phyloP scores from a whole-genome alignment of 1,140 invertebrate species.

The Drosophila ercepeae region DNA sequence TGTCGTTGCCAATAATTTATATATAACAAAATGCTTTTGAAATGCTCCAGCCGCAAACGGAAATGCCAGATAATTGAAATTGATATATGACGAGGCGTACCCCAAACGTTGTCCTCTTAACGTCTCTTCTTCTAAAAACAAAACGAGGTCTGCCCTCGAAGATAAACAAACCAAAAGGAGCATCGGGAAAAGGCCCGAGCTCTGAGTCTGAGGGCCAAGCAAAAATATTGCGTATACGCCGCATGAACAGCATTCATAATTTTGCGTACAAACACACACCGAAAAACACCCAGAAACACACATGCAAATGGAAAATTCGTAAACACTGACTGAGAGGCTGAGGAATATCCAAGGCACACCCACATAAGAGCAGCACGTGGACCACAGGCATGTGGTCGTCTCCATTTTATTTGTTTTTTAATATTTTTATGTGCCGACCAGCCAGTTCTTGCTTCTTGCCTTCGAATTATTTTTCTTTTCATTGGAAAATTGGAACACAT shows the following conservation, averaged over 20 bases:
- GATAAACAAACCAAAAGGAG: constrained; percentile 56
- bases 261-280: constrained; percentile 46
- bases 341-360: constrained; percentile 33
- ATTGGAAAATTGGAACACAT: constrained; percentile 60
- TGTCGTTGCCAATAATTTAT: constrained; percentile 73
- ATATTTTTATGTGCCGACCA: constrained; percentile 64
- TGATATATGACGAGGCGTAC: constrained; percentile 67
- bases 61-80: constrained; percentile 73
- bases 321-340: constrained; percentile 59
- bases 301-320: constrained; percentile 60
- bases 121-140: constrained; percentile 43
- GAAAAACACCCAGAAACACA: too few species aligned
- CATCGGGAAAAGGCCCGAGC: constrained; percentile 10
- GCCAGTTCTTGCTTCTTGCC: constrained; percentile 15
- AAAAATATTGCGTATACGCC: constrained; percentile 72
- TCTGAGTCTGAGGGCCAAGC: background rate
- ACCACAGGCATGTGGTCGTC: constrained; percentile 38
- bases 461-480: constrained; percentile 22
- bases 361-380: constrained; percentile 49
- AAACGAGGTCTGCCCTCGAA: constrained; percentile 51
- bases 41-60: constrained; percentile 13
- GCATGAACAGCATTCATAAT: constrained; percentile 67
- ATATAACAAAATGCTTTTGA: constrained; percentile 57
- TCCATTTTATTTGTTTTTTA: constrained; percentile 69
- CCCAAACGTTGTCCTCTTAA: constrained; percentile 46